Evolutionary conservation across 1,140 invertebrate genomes (phyloP).

Genomic region (Asbolus verrucosus): DNA sequence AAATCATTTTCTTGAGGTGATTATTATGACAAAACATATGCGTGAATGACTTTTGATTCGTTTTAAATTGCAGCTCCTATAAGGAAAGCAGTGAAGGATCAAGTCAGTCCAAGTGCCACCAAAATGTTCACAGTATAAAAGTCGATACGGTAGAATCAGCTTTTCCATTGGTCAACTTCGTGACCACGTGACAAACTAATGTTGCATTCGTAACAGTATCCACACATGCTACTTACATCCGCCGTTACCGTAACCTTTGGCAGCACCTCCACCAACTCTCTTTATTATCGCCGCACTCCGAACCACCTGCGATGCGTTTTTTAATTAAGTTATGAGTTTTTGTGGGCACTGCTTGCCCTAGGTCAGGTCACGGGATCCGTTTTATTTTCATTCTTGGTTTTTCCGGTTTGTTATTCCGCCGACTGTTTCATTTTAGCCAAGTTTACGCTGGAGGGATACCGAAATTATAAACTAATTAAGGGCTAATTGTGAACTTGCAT

Average conservation of each 20-base stretch:
- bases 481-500: background rate
- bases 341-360: slow-evolving; percentile 35
- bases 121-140: slow-evolving; percentile 37
- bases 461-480: slow-evolving; percentile 8
- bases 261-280: slow-evolving; percentile 27
- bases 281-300: slow-evolving; percentile 22
- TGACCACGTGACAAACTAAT: slow-evolving; percentile 38
- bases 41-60: too few relatives aligned
- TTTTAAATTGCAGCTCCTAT: too few relatives aligned
- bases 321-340: slow-evolving; percentile 50
- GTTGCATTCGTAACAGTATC: slow-evolving; percentile 7
- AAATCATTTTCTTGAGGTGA: too few relatives aligned
- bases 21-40: too few relatives aligned
- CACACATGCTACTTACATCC: slow-evolving; percentile 23
- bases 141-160: slow-evolving; percentile 34
- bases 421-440: background rate
- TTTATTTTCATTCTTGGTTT: slow-evolving; percentile 41
- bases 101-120: slow-evolving; percentile 33
- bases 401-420: slow-evolving; percentile 10
- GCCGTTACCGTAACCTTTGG: slow-evolving; percentile 43
- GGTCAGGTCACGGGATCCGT: slow-evolving; percentile 40
- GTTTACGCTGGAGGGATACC: background rate
- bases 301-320: slow-evolving; percentile 49
- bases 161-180: slow-evolving; percentile 16
- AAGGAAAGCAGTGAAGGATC: slow-evolving; percentile 11